Evolutionary conservation across 2,113 vertebrate genomes (phyloP).

Genomic region (Salvelinus fontinalis): DNA sequence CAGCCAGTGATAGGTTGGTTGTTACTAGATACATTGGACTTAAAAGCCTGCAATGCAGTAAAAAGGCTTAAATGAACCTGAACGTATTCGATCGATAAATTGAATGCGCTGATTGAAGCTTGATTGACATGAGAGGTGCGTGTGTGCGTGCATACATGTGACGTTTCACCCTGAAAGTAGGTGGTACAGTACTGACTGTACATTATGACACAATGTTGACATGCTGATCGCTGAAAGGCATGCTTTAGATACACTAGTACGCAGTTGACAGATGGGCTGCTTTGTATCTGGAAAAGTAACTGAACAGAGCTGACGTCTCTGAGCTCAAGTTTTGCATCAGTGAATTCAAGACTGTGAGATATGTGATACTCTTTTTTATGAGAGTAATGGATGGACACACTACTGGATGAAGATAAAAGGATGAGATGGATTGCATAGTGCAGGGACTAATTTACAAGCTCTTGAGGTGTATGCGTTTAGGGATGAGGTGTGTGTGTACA

Average conservation of each 20-base stretch:
- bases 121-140: too few species aligned
- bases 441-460: not conserved
- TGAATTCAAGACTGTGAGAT: not conserved
- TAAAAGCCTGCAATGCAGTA: not conserved
- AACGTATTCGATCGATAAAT: too few species aligned
- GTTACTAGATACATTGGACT: not conserved
- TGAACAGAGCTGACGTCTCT: slow-evolving; percentile 16
- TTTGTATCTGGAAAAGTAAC: slow-evolving; percentile 7
- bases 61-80: not conserved
- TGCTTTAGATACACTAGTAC: too few species aligned
- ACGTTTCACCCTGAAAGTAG: too few species aligned
- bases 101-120: too few species aligned
- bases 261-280: slow-evolving; percentile 3
- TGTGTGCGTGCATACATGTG: too few species aligned
- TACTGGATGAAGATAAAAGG: slow-evolving; percentile 33
- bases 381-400: slow-evolving; percentile 8
- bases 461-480: not conserved
- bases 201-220: slow-evolving; percentile 12
- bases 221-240: not conserved
- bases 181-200: not conserved
- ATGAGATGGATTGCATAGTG: not conserved
- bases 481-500: not conserved
- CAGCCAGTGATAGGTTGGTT: not conserved
- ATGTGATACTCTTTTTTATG: not conserved
- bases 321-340: not conserved